Base-by-base conservation (phyloP, 2,888 invertebrate genomes). In the Microplitis deprimator region DNA sequence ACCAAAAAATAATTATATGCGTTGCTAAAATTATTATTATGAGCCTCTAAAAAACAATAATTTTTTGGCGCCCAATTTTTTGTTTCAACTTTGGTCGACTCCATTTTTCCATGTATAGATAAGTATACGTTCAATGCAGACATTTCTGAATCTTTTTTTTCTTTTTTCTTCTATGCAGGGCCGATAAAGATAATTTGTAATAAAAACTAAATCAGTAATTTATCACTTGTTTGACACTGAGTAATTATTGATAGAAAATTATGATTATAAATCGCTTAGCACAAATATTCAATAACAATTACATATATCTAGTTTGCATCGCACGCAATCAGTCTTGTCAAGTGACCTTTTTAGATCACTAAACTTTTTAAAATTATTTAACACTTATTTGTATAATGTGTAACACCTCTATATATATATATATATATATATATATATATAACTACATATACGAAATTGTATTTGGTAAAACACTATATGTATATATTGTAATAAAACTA, bases 281-380 rank as follows among this genome's bases (percentile, higher is more conserved):
- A 50, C 13, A 0, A 13, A 8, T 13, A 13, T 10, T 3, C 10
- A 13, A 13, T 13, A 50, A 50, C 50, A 50, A 50, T 50, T 50
- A 50, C 13, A 50, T 5, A 3, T 50, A 50, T 50, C 50, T 50
- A 13, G 8, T 50, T 7, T 62, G 38, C 38, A 8, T 60, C 20
- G 38, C 39, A 70, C n/a, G 29, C 16, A n/a, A 29, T 1, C 20
- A 20, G 13, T 10, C 50, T 17, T 69, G 41, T 50, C 69, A 60
- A 70, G 13, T 72, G 62, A 62, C 71, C 71, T 62, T 72, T 72
- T 16, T 40, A 62, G 40, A 16, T 13, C 8, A 40, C 13, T 50
- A 50, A 8, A 2, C 50, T 13, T 13, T 50, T 40, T 72, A 16
- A 13, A 62, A 20, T 62, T 39, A 16, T 16, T 16, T 72, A 39